These are phyloP conservation scores for Tachycineta bicolor DNA, from an alignment of 2,113 vertebrate species.

Conservation along the genomic window DNA sequence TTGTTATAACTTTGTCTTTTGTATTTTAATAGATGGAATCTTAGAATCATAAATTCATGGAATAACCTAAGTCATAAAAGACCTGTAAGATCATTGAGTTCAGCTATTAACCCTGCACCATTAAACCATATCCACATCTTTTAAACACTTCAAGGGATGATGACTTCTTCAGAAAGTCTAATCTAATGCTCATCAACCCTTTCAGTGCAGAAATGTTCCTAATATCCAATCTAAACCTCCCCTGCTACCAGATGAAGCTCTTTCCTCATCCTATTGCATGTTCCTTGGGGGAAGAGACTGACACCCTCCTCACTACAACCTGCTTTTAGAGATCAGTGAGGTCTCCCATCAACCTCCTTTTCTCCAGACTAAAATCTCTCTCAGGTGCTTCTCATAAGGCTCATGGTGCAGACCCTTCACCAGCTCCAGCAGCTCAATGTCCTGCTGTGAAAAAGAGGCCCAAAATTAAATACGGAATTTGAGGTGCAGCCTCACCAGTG, in stretches of 20 bases:
- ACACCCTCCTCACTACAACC: rapidly evolving
- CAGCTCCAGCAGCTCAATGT: background rate
- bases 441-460: background rate
- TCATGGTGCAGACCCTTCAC: background rate
- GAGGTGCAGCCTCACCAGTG: background rate
- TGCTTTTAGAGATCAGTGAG: background rate
- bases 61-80: background rate
- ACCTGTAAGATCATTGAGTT: background rate
- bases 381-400: background rate
- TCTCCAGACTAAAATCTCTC: background rate
- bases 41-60: background rate
- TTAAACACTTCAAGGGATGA: background rate
- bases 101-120: background rate
- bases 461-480: rapidly evolving
- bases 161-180: background rate
- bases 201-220: background rate
- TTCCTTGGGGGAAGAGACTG: background rate
- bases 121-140: background rate
- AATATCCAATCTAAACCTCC: background rate
- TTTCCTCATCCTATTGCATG: background rate
- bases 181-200: background rate
- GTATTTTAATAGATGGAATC: background rate
- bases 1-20: background rate
- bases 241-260: background rate
- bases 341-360: background rate